A percentile compares a stretch with the other conserved stretches of the same genome.
Conservation (phyloP, 2,797 vertebrate species). For the Decapterus maruadsi region DNA sequence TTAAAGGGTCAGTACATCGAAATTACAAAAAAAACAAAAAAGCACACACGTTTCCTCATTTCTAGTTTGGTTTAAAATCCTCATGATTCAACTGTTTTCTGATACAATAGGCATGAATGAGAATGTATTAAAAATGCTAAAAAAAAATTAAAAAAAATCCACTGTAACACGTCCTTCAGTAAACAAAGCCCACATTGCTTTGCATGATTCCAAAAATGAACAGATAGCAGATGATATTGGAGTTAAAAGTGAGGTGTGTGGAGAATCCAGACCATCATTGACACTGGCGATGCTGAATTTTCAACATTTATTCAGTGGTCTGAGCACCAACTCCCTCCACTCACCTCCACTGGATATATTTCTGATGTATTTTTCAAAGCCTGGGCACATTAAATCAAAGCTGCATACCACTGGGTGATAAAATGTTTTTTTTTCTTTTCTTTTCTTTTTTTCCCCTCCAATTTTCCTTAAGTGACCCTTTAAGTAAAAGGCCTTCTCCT, state of each 20-base stretch:
- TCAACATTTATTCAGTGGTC: background rate
- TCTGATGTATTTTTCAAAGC: background rate
- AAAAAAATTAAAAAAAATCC: background rate
- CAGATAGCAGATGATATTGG: too few relatives aligned
- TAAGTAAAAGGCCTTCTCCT: conserved; percentile 5
- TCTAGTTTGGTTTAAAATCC: background rate
- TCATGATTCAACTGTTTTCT: too few relatives aligned
- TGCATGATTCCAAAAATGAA: background rate
- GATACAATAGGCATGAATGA: background rate
- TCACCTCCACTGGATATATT: background rate
- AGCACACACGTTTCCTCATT: background rate
- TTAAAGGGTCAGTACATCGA: background rate
- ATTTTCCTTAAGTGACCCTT: conserved; percentile 19
- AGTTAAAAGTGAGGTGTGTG: background rate
- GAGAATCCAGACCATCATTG: background rate
- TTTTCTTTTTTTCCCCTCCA: background rate
- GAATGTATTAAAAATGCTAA: background rate
- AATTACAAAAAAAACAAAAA: background rate
- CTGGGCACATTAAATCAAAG: background rate
- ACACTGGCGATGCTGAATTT: background rate
- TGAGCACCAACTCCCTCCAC: background rate
- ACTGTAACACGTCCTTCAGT: background rate
- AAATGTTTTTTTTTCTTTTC: background rate
- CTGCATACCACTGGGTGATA: background rate
- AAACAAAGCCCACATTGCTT: background rate